Evolutionary conservation across 2,888 invertebrate species (phyloP).

Genomic region (Schizotus pectinicornis): DNA sequence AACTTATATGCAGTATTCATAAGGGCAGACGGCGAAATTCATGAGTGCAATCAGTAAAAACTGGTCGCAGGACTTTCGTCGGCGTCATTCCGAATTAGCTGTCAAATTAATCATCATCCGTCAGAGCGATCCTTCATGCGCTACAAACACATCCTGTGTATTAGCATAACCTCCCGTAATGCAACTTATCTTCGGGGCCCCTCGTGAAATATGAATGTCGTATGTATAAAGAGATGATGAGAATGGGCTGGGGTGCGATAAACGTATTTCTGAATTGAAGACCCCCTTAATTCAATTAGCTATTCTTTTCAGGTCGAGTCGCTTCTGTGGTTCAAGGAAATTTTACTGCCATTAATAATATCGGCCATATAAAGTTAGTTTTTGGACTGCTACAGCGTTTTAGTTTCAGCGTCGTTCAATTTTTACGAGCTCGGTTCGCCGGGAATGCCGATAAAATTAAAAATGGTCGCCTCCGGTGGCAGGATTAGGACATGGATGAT

Average conservation of each 20-base stretch:
- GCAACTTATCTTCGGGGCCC: constrained; percentile 8
- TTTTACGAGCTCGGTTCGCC: constrained; percentile 18
- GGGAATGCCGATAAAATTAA: constrained; percentile 22
- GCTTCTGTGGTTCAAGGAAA: neutral
- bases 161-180: constrained; percentile 34
- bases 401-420: constrained; percentile 23
- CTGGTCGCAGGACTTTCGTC: constrained; percentile 30
- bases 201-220: constrained; percentile 12
- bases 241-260: no score
- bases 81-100: constrained; percentile 39
- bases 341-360: constrained; percentile 7
- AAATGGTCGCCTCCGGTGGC: constrained; percentile 20
- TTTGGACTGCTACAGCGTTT: constrained; percentile 18
- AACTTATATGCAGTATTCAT: constrained; percentile 25
- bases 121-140: constrained; percentile 41
- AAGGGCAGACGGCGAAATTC: constrained; percentile 32
- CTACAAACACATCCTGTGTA: constrained; percentile 34
- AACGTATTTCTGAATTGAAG: no score
- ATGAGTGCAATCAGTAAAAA: constrained; percentile 38
- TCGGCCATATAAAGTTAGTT: constrained; percentile 8
- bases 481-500: constrained; percentile 22
- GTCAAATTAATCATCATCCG: constrained; percentile 47
- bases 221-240: neutral
- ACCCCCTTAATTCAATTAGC: neutral
- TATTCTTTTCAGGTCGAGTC: neutral